Conservation (phyloP, 2,113 vertebrate genomes). For the Ammodytes marinus region DNA sequence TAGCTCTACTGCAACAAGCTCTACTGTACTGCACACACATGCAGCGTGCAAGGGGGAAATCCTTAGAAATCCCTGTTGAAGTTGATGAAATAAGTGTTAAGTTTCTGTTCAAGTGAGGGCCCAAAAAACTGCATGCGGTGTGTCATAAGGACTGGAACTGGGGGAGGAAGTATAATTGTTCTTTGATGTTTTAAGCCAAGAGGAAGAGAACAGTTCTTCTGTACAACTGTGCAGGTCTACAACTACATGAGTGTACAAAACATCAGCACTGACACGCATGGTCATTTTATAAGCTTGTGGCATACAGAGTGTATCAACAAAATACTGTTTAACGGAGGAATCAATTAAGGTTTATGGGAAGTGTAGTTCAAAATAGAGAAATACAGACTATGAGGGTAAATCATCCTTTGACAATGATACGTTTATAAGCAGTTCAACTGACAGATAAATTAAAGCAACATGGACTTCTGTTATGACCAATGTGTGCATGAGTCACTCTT, state of each 20-base stretch:
- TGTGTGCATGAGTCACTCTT: neutral
- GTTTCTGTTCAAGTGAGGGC: neutral
- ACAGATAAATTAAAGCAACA: neutral
- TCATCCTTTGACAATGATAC: neutral
- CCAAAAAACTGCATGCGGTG: neutral
- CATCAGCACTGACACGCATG: neutral
- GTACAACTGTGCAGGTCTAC: neutral
- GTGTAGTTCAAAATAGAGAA: conserved; percentile 29
- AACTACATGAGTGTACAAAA: neutral
- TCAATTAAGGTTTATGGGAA: conserved; percentile 4
- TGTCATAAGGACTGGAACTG: neutral
- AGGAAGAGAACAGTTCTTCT: conserved; percentile 27
- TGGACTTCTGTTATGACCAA: neutral
- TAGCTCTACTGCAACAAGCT: neutral
- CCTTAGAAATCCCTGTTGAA: neutral
- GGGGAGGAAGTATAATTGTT: conserved; percentile 19
- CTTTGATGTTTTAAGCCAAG: neutral
- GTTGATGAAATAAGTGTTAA: neutral
- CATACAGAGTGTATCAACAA: neutral
- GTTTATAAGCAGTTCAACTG: neutral
- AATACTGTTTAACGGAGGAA: neutral
- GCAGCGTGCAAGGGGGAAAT: neutral
- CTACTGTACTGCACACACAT: too few relatives aligned
- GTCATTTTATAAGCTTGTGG: neutral
- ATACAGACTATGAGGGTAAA: neutral